Base-by-base conservation (phyloP, 2,113 vertebrate genomes). In the Amblyopsis rosae region DNA sequence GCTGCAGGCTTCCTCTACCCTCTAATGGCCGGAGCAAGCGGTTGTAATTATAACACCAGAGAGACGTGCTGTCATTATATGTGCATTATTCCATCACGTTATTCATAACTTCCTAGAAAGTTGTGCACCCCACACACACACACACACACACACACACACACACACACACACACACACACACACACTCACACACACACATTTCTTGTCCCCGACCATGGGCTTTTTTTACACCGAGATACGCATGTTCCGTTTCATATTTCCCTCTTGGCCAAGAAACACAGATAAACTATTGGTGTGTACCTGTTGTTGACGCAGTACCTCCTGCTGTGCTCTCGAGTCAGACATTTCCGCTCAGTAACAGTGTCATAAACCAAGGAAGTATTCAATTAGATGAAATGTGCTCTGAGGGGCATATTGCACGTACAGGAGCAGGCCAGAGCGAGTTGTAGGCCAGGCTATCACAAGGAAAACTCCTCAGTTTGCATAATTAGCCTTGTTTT, bases 1-100 rank as follows among this genome's bases (percentile, higher is more conserved):
- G 82, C 86, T 26, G 51, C 54, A 77, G 77, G 62, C 76, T 77
- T 0, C 45, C 68, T 73, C 33, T 77, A 86, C 77, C 78, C 82
- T 58, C 69, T 8, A 65, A 81, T 80, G 76, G 80, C 71, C 35
- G 7, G 35, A 41, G 35, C 35, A 41, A 41, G 3, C 5, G 67
- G 26, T 64, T 67, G 58, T 83, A 79, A 88, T 88, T 78, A 76
- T 74, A 82, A 70, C 26, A 60, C 65, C 19, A 0, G 70, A 74
- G 65, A 71, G 64, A 70, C 59, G 33, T n/a, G 54, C 6, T 55
- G 13, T 63, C 46, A 13, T 61, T 47, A 16, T 60, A 47, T 73
- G 56, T 76, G 75, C 48, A 67, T 76, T 68, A 72, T 19, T 79
- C 12, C 46, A 57, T 41, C 51, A 54, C 26, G 26, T 26, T 26